Percentiles rank a stretch among this genome's conserved stretches.
These are phyloP conservation scores for Lordiphosa collinella DNA, from an alignment of 1,140 invertebrate genomes.

Conservation along the genomic window DNA sequence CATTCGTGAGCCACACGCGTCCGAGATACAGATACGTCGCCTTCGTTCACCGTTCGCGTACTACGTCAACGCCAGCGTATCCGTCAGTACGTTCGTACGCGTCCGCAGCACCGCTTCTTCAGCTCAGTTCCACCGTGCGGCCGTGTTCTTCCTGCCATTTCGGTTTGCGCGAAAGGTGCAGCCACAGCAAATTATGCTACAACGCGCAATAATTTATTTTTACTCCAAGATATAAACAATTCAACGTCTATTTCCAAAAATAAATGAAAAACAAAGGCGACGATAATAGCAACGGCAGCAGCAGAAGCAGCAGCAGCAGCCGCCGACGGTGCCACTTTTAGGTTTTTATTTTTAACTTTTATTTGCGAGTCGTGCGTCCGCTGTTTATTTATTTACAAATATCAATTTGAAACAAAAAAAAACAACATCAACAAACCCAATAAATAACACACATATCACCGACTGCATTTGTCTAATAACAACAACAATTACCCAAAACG, in stretches of 20 bases:
- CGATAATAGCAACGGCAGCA: constrained; percentile 33
- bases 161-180: constrained; percentile 3
- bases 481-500: constrained; percentile 1
- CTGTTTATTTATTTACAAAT: constrained; percentile 49
- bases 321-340: constrained; percentile 46
- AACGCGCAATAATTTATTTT: constrained; percentile 60
- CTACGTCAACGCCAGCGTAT: constrained; percentile 69
- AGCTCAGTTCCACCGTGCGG: constrained; percentile 46
- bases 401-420: constrained; percentile 33
- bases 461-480: constrained; percentile 28
- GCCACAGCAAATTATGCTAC: constrained; percentile 46
- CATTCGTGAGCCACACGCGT: constrained; percentile 8
- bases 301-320: constrained; percentile 21
- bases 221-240: constrained; percentile 76
- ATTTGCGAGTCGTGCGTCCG: constrained; percentile 37
- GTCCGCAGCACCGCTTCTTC: constrained; percentile 72
- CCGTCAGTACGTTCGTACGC: constrained; percentile 76
- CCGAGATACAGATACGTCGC: constrained; percentile 4
- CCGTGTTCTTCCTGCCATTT: constrained; percentile 41
- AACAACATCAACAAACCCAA: constrained; percentile 12
- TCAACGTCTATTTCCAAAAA: constrained; percentile 70
- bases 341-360: constrained; percentile 74
- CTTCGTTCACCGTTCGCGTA: constrained; percentile 45
- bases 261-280: constrained; percentile 41
- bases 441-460: constrained; percentile 34